These are phyloP conservation scores for Drosophila macrospina DNA, from an alignment of 2,888 invertebrate genomes.

Conservation along the genomic window DNA sequence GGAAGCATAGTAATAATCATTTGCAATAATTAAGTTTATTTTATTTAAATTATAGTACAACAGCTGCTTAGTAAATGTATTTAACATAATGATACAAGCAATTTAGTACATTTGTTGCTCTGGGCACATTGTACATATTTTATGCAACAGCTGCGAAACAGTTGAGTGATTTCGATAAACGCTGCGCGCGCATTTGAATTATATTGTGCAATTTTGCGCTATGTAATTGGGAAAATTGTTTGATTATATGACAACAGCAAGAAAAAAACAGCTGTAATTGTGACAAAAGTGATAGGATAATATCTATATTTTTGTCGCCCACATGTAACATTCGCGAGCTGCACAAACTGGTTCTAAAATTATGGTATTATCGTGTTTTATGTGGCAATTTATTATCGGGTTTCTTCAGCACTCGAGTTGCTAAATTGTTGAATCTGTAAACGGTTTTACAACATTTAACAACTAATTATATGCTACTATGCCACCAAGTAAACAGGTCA, in stretches of 20 bases:
- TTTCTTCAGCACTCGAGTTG: conserved; percentile 20
- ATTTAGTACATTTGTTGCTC: conserved; percentile 7
- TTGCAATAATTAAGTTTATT: not conserved
- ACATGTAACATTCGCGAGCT: conserved; percentile 41
- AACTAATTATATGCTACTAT: conserved; percentile 8
- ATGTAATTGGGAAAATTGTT: conserved; percentile 39
- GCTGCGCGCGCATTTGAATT: conserved; percentile 38
- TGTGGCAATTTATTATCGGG: conserved; percentile 19
- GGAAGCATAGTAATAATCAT: not conserved
- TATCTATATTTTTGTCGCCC: conserved; percentile 13
- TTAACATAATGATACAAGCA: not conserved
- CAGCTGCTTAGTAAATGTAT: not conserved
- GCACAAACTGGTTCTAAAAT: conserved; percentile 39
- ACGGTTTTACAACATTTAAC: conserved; percentile 29
- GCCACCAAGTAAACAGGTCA: not conserved
- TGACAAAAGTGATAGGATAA: conserved; percentile 21
- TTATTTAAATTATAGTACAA: not conserved
- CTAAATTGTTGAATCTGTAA: conserved; percentile 29
- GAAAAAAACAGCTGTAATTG: conserved; percentile 4
- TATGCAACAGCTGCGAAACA: conserved; percentile 19
- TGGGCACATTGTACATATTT: conserved; percentile 10
- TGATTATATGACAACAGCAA: conserved; percentile 36
- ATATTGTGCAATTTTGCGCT: conserved; percentile 19
- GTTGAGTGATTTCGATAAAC: conserved; percentile 20
- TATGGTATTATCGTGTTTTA: conserved; percentile 49